Evolutionary conservation across 2,888 invertebrate genomes (phyloP).

Genomic region (Agriotes lineatus): DNA sequence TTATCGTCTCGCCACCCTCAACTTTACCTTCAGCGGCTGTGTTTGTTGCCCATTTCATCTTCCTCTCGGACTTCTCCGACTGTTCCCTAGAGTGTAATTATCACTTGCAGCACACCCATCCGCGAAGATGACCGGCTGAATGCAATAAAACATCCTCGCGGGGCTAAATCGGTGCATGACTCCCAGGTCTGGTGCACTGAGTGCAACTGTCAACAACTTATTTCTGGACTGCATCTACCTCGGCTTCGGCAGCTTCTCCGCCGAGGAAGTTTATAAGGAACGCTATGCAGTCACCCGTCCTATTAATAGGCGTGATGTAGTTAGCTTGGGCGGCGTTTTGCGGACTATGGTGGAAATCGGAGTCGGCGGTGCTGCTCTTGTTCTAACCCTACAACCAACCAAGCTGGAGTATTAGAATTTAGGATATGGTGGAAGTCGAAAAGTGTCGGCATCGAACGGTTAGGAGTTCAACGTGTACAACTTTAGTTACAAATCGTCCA

Average conservation of each 20-base stretch:
- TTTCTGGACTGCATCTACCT: conserved; percentile 34
- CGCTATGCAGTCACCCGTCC: conserved; percentile 1
- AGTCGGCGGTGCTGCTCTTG: no score
- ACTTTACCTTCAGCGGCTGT: no score
- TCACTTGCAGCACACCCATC: background rate
- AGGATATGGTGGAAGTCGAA: no score
- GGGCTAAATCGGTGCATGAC: conserved; percentile 38
- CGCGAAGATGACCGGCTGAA: conserved; percentile 10
- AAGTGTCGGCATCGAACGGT: no score
- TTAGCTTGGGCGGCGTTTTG: background rate
- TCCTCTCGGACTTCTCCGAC: no score
- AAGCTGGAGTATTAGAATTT: no score
- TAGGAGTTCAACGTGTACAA: no score
- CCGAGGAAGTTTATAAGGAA: conserved; percentile 2
- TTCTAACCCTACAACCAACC: no score
- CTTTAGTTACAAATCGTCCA: no score
- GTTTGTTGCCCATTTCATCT: no score
- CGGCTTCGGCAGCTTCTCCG: background rate
- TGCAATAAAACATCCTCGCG: conserved; percentile 27
- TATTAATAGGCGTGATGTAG: conserved; percentile 12
- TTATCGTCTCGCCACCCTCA: no score
- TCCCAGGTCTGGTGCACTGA: conserved; percentile 28
- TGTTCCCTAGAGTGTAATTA: background rate
- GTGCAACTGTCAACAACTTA: conserved; percentile 42
- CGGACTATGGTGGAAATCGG: background rate